A percentile compares a stretch with the other conserved stretches of the same genome.
phyloP scores from a whole-genome alignment of 2,113 vertebrate species.

The Hydrochoerus hydrochaeris region DNA sequence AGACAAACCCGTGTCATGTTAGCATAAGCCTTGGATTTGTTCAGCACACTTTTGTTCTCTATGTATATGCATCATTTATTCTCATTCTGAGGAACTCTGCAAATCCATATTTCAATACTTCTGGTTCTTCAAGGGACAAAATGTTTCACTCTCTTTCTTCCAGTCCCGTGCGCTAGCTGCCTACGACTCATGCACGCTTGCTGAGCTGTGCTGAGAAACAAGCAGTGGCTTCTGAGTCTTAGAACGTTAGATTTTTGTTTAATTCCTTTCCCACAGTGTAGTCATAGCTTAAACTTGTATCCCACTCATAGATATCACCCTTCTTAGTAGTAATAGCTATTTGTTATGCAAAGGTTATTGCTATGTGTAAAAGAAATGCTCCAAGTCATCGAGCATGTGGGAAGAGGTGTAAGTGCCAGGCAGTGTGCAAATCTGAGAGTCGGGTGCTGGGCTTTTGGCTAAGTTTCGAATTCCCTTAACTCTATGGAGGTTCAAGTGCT shows the following conservation, averaged over 20 bases:
- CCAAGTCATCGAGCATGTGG: neutral
- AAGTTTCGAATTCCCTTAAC: conserved; percentile 54
- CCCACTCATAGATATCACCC: neutral
- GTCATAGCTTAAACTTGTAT: neutral
- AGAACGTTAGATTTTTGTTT: neutral
- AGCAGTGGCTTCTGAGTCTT: neutral
- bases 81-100: neutral
- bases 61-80: neutral
- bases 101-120: neutral
- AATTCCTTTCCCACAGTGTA: neutral
- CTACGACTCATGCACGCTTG: neutral
- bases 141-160: neutral
- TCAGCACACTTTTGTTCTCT: neutral
- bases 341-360: neutral
- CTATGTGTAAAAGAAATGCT: neutral
- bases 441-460: conserved; percentile 17
- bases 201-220: neutral
- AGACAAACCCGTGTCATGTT: neutral
- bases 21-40: neutral
- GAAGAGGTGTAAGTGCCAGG: neutral
- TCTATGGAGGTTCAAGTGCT: conserved; percentile 59
- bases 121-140: neutral
- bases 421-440: neutral
- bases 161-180: neutral
- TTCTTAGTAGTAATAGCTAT: neutral